Evolutionary conservation across 2,888 invertebrate genomes (phyloP).

Genomic region (Drosophila rubida): DNA sequence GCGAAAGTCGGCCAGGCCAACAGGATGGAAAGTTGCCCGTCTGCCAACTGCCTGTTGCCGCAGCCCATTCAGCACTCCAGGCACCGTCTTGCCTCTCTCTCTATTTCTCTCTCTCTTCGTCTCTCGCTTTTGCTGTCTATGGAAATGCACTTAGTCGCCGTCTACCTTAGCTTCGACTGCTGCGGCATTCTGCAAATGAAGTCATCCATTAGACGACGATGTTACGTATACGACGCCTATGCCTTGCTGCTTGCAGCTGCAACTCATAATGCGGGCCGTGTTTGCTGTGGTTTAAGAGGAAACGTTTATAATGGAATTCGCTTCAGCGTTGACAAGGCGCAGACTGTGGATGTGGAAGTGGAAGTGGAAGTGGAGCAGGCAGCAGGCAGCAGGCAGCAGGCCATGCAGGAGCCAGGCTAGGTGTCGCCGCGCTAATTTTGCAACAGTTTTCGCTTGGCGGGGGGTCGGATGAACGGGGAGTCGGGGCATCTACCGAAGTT

Average conservation of each 20-base stretch:
- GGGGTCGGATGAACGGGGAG: too few species aligned
- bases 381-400: too few species aligned
- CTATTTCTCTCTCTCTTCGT: conserved; percentile 4
- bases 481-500: conserved; percentile 12
- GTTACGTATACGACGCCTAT: conserved; percentile 61
- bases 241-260: conserved; percentile 16
- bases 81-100: neutral
- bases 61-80: neutral
- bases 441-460: conserved; percentile 36
- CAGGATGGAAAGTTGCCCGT: conserved; percentile 15
- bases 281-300: conserved; percentile 73
- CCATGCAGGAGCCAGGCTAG: conserved; percentile 4
- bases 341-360: too few species aligned
- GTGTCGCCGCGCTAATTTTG: conserved; percentile 56
- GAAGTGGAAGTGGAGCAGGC: too few species aligned
- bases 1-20: conserved; percentile 61
- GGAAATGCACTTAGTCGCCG: conserved; percentile 73
- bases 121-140: conserved; percentile 38
- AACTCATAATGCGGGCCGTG: conserved; percentile 53
- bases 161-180: conserved; percentile 49
- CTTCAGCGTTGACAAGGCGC: conserved; percentile 58
- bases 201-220: conserved; percentile 74
- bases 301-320: conserved; percentile 79
- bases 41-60: conserved; percentile 70
- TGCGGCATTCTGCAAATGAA: conserved; percentile 78